Conservation (phyloP, 1,140 invertebrate species). For the Plectrocnemia conspersa region DNA sequence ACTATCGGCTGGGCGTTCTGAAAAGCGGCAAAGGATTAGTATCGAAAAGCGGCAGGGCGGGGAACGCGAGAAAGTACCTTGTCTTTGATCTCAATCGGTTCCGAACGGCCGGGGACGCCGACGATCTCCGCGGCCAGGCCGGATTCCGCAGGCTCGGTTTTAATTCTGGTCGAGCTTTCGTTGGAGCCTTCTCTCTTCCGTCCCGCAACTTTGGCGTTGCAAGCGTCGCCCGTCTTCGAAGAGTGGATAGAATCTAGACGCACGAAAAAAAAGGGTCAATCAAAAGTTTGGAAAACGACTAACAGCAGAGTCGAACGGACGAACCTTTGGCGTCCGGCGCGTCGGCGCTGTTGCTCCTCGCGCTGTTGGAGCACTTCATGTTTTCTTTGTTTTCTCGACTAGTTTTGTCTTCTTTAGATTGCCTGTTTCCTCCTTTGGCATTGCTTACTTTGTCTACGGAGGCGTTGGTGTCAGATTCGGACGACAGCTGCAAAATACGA, state of each 20-base stretch:
- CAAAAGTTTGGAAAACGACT: no score
- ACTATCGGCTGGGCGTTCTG: constrained; percentile 40
- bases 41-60: neutral
- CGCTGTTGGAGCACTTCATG: constrained; percentile 45
- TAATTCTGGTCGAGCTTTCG: constrained; percentile 22
- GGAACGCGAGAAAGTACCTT: neutral
- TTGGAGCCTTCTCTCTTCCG: constrained; percentile 22
- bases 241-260: constrained; percentile 38
- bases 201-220: constrained; percentile 38
- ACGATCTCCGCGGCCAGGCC: constrained; percentile 17
- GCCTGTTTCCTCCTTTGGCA: constrained; percentile 5
- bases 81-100: constrained; percentile 42
- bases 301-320: neutral
- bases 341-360: constrained; percentile 47
- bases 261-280: no score
- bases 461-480: constrained; percentile 45
- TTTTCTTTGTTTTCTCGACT: constrained; percentile 42
- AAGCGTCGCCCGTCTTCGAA: constrained; percentile 33
- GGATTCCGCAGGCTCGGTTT: constrained; percentile 17
- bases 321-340: constrained; percentile 40
- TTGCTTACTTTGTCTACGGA: constrained; percentile 40
- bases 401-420: constrained; percentile 18
- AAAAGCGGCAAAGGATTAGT: constrained; percentile 8
- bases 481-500: constrained; percentile 39
- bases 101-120: constrained; percentile 50